Percentiles rank a stretch among this genome's conserved stretches.
phyloP scores from a whole-genome alignment of 2,888 invertebrate species.

The Priocnemis perturbator region DNA sequence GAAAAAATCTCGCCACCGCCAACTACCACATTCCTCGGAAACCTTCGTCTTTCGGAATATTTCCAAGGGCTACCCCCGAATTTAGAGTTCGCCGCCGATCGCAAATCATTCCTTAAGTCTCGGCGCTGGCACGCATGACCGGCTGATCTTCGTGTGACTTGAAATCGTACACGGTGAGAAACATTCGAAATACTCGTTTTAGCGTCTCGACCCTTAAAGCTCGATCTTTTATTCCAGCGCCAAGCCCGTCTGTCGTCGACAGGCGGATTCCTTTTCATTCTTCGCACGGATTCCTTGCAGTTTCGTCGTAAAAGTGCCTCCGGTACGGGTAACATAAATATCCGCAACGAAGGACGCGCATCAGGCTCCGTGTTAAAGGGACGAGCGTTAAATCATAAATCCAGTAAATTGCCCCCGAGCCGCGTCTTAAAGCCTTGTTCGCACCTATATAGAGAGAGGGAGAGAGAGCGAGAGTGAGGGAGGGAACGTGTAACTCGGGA shows the following conservation, averaged over 20 bases:
- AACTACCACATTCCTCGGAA: no score
- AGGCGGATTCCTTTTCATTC: conserved; percentile 22
- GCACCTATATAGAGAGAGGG: conserved; percentile 46
- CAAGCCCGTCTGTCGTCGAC: conserved; percentile 20
- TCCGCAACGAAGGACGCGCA: not conserved
- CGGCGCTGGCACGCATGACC: no score
- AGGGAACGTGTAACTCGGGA: not conserved
- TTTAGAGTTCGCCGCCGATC: no score
- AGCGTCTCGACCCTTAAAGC: no score
- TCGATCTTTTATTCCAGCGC: no score
- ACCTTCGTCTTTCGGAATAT: no score
- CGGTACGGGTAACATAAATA: conserved; percentile 19
- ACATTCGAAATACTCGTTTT: no score
- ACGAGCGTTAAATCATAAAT: conserved; percentile 70
- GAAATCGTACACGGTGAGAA: no score
- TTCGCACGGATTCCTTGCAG: conserved; percentile 2
- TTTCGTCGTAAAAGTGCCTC: conserved; percentile 5
- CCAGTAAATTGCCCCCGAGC: conserved; percentile 63
- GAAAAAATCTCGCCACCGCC: no score
- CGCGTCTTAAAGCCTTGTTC: conserved; percentile 54
- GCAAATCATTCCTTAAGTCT: no score
- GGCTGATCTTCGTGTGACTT: no score
- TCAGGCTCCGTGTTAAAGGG: conserved; percentile 41
- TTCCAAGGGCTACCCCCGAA: no score
- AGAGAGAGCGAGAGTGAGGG: conserved; percentile 1